phyloP scores from a whole-genome alignment of 2,888 invertebrate species.

The Miltochrista miniata region DNA sequence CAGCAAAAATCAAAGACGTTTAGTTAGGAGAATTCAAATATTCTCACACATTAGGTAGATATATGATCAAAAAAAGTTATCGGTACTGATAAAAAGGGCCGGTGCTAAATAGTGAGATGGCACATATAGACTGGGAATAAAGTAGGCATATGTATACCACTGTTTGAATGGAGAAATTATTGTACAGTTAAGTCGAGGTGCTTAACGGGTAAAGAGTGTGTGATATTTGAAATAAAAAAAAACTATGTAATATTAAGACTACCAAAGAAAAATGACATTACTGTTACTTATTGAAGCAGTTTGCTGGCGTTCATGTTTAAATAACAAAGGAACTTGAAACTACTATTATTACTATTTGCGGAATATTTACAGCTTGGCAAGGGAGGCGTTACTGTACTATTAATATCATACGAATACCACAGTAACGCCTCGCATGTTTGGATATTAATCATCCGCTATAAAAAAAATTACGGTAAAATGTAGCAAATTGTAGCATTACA shows the following conservation, averaged over 20 bases:
- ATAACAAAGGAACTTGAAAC: too few relatives aligned
- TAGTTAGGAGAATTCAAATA: constrained; percentile 23
- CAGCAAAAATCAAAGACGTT: constrained; percentile 27
- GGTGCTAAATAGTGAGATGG: constrained; percentile 31
- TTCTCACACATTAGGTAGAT: constrained; percentile 20
- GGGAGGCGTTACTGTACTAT: too few relatives aligned
- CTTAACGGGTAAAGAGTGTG: constrained; percentile 57
- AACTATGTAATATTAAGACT: too few relatives aligned
- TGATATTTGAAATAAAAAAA: constrained; percentile 58
- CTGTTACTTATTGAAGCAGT: too few relatives aligned
- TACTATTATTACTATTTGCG: too few relatives aligned
- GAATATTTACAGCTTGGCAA: too few relatives aligned
- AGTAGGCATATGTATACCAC: constrained; percentile 25
- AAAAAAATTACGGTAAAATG: too few relatives aligned
- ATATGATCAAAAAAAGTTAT: constrained; percentile 8
- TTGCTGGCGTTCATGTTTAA: too few relatives aligned
- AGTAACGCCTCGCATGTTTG: too few relatives aligned
- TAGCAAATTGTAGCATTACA: too few relatives aligned
- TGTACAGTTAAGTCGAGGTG: constrained; percentile 48
- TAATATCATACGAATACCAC: too few relatives aligned
- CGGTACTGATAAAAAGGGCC: constrained; percentile 15
- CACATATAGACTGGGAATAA: constrained; percentile 27
- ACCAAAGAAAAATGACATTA: constrained; percentile 47
- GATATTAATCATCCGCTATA: too few relatives aligned
- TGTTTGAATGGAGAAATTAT: constrained; percentile 33